A percentile compares a stretch with the other conserved stretches of the same genome.
phyloP scores from a whole-genome alignment of 2,113 vertebrate genomes.

The Ibidorhyncha struthersii region DNA sequence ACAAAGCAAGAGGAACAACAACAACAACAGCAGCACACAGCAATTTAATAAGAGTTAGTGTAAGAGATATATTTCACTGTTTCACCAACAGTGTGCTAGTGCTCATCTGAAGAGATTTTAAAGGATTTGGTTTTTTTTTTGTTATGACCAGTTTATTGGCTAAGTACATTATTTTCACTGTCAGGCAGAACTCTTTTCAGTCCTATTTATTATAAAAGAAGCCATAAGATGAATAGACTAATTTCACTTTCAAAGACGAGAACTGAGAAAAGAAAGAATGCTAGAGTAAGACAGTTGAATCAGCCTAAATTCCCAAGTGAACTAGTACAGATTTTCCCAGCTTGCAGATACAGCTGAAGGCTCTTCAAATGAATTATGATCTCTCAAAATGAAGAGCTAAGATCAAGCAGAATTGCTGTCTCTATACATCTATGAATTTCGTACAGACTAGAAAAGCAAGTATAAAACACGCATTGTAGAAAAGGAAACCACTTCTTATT shows the following conservation, averaged over 20 bases:
- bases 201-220: neutral
- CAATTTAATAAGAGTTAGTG: fast-evolving
- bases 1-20: neutral
- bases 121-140: neutral
- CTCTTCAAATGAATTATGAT: neutral
- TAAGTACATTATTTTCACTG: neutral
- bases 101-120: neutral
- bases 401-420: neutral
- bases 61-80: no score
- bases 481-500: neutral
- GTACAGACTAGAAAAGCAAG: neutral
- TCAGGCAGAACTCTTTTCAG: neutral
- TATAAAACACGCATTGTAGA: neutral
- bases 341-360: neutral
- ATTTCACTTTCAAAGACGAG: neutral
- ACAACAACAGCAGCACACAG: neutral
- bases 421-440: neutral
- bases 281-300: neutral
- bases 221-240: neutral
- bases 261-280: neutral
- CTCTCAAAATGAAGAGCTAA: neutral
- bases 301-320: neutral
- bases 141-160: neutral
- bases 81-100: neutral
- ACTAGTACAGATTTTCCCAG: neutral